Evolutionary conservation across 2,113 vertebrate genomes (phyloP).

Genomic region (Pionites leucogaster): DNA sequence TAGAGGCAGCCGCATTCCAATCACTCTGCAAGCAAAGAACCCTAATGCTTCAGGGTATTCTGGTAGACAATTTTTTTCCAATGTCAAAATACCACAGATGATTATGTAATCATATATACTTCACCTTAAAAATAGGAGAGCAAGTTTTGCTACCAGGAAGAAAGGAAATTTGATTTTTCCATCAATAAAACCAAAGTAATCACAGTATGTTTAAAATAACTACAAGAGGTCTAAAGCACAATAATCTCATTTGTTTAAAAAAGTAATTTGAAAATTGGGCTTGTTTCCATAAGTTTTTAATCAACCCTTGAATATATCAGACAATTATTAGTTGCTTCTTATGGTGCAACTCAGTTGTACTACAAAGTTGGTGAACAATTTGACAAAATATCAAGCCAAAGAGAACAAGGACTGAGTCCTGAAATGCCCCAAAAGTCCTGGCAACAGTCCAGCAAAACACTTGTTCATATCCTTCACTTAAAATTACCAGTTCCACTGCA

Average conservation of each 20-base stretch:
- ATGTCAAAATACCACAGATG: background rate
- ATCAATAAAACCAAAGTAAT: background rate
- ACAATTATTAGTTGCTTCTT: background rate
- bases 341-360: background rate
- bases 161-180: background rate
- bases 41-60: background rate
- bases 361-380: background rate
- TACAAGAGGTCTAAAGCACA: background rate
- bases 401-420: background rate
- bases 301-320: background rate
- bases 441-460: background rate
- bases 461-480: background rate
- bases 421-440: background rate
- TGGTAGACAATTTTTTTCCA: background rate
- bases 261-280: background rate
- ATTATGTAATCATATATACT: background rate
- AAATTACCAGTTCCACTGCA: background rate
- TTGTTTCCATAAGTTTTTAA: background rate
- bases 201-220: background rate
- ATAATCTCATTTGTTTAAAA: background rate
- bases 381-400: background rate
- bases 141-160: background rate
- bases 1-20: background rate
- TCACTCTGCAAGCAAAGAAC: background rate
- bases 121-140: background rate